Conservation (phyloP, 1,140 invertebrate genomes). For the Trissolcus basalis region DNA sequence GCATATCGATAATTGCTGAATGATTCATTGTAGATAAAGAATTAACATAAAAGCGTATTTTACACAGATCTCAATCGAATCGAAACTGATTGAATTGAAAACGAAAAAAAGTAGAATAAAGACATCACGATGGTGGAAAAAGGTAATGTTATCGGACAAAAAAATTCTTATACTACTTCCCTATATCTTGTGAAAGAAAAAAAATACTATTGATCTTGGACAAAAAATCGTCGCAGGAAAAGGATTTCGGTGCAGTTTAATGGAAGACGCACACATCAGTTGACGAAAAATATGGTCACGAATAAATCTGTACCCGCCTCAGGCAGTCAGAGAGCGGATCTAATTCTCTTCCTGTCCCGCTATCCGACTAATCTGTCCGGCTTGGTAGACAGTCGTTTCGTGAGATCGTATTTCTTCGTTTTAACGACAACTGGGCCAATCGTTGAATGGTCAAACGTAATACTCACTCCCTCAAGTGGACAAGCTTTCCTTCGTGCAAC, state of each 20-base stretch:
- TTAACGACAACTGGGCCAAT: slow-evolving; percentile 55
- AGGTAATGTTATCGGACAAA: no score
- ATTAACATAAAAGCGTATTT: no score
- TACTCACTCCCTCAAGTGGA: slow-evolving; percentile 1
- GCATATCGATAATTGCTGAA: no score
- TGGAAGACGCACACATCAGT: slow-evolving; percentile 49
- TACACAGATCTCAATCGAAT: no score
- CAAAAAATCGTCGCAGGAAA: slow-evolving; percentile 21
- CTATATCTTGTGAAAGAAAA: no score
- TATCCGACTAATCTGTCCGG: slow-evolving; percentile 56
- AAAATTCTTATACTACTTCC: no score
- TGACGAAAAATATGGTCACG: slow-evolving; percentile 48
- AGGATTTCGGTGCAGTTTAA: slow-evolving; percentile 51
- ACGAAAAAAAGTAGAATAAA: no score
- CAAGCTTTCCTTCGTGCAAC: no score
- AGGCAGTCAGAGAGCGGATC: slow-evolving; percentile 45
- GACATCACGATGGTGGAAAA: no score
- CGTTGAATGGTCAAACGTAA: slow-evolving; percentile 62
- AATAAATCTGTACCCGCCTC: slow-evolving; percentile 56
- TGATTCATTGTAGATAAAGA: no score
- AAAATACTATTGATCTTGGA: no score
- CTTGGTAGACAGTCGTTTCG: slow-evolving; percentile 45
- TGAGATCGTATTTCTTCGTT: slow-evolving; percentile 57
- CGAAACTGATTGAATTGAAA: no score
- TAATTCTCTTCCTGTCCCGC: slow-evolving; percentile 54